These are phyloP conservation scores for Odobenus rosmarus DNA, from an alignment of 2,113 vertebrate species.

Conservation along the genomic window DNA sequence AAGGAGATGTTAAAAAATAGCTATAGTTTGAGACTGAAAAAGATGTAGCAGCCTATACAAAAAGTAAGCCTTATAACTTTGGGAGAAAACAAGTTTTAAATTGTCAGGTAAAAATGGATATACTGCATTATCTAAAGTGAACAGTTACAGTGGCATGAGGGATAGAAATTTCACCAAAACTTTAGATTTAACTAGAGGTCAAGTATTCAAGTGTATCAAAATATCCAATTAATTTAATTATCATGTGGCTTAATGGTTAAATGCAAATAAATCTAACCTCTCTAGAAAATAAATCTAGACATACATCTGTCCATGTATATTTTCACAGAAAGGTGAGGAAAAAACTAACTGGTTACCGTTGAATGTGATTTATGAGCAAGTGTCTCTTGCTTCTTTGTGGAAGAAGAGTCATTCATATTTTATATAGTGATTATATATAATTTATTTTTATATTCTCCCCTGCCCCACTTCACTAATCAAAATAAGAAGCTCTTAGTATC, in stretches of 20 bases:
- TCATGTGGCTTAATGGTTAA: not conserved
- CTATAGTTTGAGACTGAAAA: constrained; percentile 53
- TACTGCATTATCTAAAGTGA: not conserved
- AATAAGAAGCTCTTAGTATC: not conserved
- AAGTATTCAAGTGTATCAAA: not conserved
- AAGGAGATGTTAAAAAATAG: constrained; percentile 69
- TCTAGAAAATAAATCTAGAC: not conserved
- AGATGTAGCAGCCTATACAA: constrained; percentile 36
- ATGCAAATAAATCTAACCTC: not conserved
- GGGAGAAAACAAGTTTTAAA: constrained; percentile 22
- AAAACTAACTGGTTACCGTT: not conserved
- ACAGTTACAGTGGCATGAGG: not conserved
- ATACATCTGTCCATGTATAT: not conserved
- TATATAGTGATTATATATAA: not conserved
- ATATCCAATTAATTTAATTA: not conserved
- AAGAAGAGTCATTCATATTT: not conserved
- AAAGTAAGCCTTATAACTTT: constrained; percentile 49
- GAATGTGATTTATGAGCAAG: not conserved
- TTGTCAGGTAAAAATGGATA: constrained; percentile 3
- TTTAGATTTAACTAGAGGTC: not conserved
- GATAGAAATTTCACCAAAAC: not conserved
- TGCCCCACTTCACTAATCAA: not conserved
- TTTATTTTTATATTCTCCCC: not conserved
- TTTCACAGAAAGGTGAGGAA: not conserved
- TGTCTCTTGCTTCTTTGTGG: not conserved